Evolutionary conservation across 2,888 invertebrate genomes (phyloP).

Genomic region (Marasmarcha lunaedactyla): DNA sequence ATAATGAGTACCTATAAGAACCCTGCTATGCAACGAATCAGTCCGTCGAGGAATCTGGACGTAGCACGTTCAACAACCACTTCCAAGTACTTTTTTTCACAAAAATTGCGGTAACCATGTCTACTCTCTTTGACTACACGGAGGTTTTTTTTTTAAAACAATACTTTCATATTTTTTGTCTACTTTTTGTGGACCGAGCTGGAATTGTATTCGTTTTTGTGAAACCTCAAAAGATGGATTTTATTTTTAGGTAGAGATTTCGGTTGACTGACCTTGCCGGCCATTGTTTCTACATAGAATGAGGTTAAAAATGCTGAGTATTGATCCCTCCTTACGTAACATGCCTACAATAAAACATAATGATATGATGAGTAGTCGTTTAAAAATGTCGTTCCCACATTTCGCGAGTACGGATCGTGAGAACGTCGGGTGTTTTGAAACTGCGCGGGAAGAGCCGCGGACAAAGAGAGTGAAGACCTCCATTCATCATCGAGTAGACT

Average conservation of each 20-base stretch:
- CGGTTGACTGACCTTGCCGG: too few species aligned
- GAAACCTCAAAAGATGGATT: too few species aligned
- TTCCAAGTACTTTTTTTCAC: not conserved
- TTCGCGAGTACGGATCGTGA: slow-evolving; percentile 10
- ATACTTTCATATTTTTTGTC: too few species aligned
- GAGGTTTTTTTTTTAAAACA: not conserved
- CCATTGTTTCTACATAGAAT: too few species aligned
- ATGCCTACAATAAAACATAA: too few species aligned
- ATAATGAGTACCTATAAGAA: slow-evolving; percentile 17
- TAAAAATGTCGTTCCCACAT: slow-evolving; percentile 29
- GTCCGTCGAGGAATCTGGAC: slow-evolving; percentile 13
- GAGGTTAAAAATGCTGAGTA: too few species aligned
- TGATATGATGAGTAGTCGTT: too few species aligned
- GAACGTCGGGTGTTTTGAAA: not conserved
- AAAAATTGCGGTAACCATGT: not conserved
- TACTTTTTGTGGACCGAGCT: too few species aligned
- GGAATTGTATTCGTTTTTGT: too few species aligned
- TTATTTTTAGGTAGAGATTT: too few species aligned
- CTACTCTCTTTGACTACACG: not conserved
- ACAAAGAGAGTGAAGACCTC: slow-evolving; percentile 42
- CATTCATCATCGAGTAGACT: slow-evolving; percentile 56
- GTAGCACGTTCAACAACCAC: slow-evolving; percentile 15
- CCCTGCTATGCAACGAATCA: not conserved
- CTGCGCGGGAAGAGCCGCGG: slow-evolving; percentile 18
- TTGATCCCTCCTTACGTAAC: too few species aligned